Evolutionary conservation across 23 tunicate species (phyloP).

Genomic region (Trididemnum clinides): DNA sequence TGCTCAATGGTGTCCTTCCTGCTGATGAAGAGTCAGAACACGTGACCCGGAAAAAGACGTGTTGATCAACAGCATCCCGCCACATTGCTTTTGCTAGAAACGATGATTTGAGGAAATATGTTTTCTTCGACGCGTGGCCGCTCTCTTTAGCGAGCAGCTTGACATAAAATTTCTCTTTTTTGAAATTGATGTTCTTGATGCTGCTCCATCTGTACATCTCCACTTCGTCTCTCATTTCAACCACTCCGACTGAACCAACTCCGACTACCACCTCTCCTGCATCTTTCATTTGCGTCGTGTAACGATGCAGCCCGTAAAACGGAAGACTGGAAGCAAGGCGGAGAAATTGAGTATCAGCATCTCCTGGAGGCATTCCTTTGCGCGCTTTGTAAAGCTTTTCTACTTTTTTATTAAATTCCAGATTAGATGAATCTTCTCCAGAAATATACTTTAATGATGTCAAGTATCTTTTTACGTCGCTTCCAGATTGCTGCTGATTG

Average conservation of each 20-base stretch:
- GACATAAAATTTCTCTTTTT: slow-evolving; percentile 61
- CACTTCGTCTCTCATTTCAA: slow-evolving; percentile 40
- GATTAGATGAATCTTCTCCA: slow-evolving; percentile 9
- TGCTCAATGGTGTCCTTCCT: not conserved
- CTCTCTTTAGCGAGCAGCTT: slow-evolving; percentile 40
- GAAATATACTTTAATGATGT: slow-evolving; percentile 15
- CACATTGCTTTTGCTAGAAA: slow-evolving; percentile 53
- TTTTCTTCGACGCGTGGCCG: slow-evolving; percentile 34
- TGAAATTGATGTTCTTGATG: slow-evolving; percentile 65
- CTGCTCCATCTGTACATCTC: slow-evolving; percentile 50
- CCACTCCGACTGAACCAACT: slow-evolving; percentile 51
- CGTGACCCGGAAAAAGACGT: slow-evolving; percentile 72
- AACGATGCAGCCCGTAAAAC: slow-evolving; percentile 75
- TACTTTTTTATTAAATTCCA: slow-evolving; percentile 52
- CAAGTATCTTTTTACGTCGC: slow-evolving; percentile 25
- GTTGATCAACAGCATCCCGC: slow-evolving; percentile 82
- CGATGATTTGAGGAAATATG: slow-evolving; percentile 40
- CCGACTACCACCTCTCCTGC: slow-evolving; percentile 39
- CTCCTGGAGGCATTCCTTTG: slow-evolving; percentile 65
- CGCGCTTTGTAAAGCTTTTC: slow-evolving; percentile 41
- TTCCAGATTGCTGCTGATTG: not conserved
- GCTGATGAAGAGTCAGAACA: slow-evolving; percentile 41
- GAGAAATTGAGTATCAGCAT: slow-evolving; percentile 78
- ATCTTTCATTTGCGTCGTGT: slow-evolving; percentile 37
- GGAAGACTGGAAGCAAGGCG: slow-evolving; percentile 51